These are phyloP conservation scores for Ischnus inquisitorius DNA, from an alignment of 2,888 invertebrate genomes.

Conservation along the genomic window DNA sequence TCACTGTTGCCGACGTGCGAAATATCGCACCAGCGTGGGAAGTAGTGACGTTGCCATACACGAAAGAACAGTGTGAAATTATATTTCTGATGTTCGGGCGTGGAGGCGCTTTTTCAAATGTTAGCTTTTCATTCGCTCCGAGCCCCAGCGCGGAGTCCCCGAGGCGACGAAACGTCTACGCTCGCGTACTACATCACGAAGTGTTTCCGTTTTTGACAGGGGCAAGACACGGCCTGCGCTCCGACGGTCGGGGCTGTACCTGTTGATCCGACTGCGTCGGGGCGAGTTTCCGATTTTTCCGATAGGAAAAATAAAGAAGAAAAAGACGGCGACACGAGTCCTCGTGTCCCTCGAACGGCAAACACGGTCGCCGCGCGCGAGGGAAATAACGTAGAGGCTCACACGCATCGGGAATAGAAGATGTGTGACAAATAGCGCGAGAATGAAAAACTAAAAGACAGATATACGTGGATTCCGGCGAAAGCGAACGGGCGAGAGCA, in stretches of 20 bases:
- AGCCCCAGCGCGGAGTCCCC: conserved; percentile 8
- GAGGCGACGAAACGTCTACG: conserved; percentile 16
- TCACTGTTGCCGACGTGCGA: too few relatives aligned
- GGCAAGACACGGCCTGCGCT: not conserved
- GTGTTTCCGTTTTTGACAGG: conserved; percentile 25
- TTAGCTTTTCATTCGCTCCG: conserved; percentile 13
- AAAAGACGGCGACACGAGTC: conserved; percentile 1
- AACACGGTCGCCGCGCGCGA: too few relatives aligned
- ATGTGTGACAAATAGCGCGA: not conserved
- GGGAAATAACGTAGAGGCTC: too few relatives aligned
- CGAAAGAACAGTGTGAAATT: not conserved
- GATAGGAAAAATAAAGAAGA: conserved; percentile 18
- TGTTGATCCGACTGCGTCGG: not conserved
- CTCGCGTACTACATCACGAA: not conserved
- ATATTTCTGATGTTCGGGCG: not conserved
- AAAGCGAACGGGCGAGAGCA: conserved; percentile 18
- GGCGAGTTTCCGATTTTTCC: not conserved
- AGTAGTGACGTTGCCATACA: too few relatives aligned
- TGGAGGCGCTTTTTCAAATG: not conserved
- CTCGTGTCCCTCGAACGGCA: not conserved
- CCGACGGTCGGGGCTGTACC: not conserved
- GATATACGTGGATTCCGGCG: not conserved
- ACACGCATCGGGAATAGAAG: not conserved
- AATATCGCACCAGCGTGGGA: too few relatives aligned
- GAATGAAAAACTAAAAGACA: not conserved